Conservation (phyloP, 2,113 vertebrate genomes). For the Lycocorax pyrrhopterus region DNA sequence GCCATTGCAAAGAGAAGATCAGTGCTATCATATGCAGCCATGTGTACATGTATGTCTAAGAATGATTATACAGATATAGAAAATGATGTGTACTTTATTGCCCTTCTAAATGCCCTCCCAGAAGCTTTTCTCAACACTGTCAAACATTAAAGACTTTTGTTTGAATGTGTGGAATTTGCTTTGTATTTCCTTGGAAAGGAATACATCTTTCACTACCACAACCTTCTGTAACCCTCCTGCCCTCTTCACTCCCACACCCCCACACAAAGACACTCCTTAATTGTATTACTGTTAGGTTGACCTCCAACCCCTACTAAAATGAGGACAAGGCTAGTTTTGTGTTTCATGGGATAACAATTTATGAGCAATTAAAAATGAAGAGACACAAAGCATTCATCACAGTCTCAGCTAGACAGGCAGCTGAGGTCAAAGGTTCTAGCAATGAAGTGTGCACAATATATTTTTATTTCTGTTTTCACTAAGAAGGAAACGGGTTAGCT, state of each 20-base stretch:
- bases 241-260: constrained; percentile 75
- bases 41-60: constrained; percentile 23
- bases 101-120: constrained; percentile 64
- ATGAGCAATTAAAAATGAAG: constrained; percentile 98
- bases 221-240: constrained; percentile 69
- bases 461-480: constrained; percentile 99
- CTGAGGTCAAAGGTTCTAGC: constrained; percentile 81
- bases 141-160: constrained; percentile 66
- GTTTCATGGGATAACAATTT: constrained; percentile 96
- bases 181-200: constrained; percentile 71
- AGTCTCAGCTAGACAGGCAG: constrained; percentile 80
- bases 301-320: constrained; percentile 87
- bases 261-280: constrained; percentile 81
- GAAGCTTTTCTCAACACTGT: constrained; percentile 59
- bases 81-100: constrained; percentile 62
- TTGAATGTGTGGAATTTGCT: constrained; percentile 67
- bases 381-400: constrained; percentile 93
- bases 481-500: constrained; percentile 94
- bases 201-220: constrained; percentile 67
- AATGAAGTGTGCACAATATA: constrained; percentile 98
- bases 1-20: neutral
- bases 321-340: constrained; percentile 93
- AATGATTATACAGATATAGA: constrained; percentile 30
- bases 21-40: neutral
- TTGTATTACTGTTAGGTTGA: constrained; percentile 85